Base-by-base conservation (phyloP, 1,140 invertebrate genomes). In the Ectropis grisescens region DNA sequence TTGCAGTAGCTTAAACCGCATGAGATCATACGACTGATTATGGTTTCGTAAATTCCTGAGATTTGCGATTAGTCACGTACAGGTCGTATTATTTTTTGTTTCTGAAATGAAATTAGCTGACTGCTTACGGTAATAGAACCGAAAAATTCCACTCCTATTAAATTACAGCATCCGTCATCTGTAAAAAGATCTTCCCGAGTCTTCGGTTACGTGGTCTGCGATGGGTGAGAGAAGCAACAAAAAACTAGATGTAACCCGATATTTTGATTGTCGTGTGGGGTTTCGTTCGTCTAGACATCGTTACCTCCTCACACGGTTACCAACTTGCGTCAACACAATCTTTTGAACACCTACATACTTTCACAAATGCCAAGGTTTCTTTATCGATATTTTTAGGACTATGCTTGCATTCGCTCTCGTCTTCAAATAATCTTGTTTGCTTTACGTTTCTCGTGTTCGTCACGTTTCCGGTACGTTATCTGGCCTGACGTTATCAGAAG, bases 211-310 rank as follows among this genome's bases (percentile, higher is more conserved):
- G n/a, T n/a, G n/a, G 54, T 33, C 43, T 58, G 59, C 42, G 59
- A 58, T 61, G 50, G 48, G 54, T 42, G 32, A 57, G 52, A 48
- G 48, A 56, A 24, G 19, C 47, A 53, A 58, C 46, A 55, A 58
- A 55, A 53, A 57, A 44, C 31, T 47, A 38, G 33, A 27, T 8
- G 70, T 65, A 69, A 78, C 39, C 27, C 29, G 56, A 78, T 58
- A 70, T 41, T n/a, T 40, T 35, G 9, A 45, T 38, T 37, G 41
- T 13, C 44, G 60, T 70, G 51, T 78, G 51, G 38, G 47, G 50
- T 78, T 74, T 58, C 72, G 52, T 74, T 58, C 72, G 52, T 66
- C 57, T 61, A 67, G 59, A 58, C 57, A 57, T 46, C 45, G 46
- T 64, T 50, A 67, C 55, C 51, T 69, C 58, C 37, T 59, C 51